Evolutionary conservation across 2,797 vertebrate species (phyloP).

Genomic region (Triplophysa yarkandensis): DNA sequence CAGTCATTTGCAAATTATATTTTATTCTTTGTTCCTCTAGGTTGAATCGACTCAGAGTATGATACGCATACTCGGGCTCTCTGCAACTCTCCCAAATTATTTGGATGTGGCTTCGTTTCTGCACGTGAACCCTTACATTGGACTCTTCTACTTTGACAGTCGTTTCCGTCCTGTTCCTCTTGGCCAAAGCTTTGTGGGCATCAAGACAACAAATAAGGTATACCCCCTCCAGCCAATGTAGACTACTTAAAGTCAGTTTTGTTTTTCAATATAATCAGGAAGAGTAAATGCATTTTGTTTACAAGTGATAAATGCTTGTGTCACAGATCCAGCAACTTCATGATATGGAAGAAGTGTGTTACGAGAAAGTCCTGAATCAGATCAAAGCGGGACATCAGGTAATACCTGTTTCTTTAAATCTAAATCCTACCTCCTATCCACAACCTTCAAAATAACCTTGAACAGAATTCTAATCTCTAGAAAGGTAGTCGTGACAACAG

Average conservation of each 20-base stretch:
- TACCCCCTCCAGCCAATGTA: neutral
- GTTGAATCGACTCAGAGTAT: constrained; percentile 99
- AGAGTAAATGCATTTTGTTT: neutral
- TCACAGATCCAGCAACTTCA: constrained; percentile 90
- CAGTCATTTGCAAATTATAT: too few species aligned
- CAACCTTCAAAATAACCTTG: neutral
- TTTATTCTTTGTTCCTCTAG: constrained; percentile 68
- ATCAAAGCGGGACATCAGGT: constrained; percentile 95
- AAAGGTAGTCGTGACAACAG: neutral
- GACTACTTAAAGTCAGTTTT: neutral
- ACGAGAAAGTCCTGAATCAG: constrained; percentile 91
- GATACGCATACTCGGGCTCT: constrained; percentile 97
- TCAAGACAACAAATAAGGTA: constrained; percentile 94
- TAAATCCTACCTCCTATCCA: neutral
- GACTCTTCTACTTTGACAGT: constrained; percentile 95
- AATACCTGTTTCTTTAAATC: neutral
- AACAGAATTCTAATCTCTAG: neutral
- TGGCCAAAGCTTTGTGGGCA: constrained; percentile 92
- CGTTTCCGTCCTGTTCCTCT: constrained; percentile 96
- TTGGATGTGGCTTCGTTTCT: constrained; percentile 93
- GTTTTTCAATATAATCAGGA: neutral
- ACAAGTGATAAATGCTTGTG: neutral
- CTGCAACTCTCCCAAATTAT: constrained; percentile 96
- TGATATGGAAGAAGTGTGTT: constrained; percentile 96
- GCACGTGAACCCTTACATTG: constrained; percentile 94